A percentile compares a stretch with the other conserved stretches of the same genome.
phyloP scores from a whole-genome alignment of 1,140 invertebrate species.

The Danaus plexippus region DNA sequence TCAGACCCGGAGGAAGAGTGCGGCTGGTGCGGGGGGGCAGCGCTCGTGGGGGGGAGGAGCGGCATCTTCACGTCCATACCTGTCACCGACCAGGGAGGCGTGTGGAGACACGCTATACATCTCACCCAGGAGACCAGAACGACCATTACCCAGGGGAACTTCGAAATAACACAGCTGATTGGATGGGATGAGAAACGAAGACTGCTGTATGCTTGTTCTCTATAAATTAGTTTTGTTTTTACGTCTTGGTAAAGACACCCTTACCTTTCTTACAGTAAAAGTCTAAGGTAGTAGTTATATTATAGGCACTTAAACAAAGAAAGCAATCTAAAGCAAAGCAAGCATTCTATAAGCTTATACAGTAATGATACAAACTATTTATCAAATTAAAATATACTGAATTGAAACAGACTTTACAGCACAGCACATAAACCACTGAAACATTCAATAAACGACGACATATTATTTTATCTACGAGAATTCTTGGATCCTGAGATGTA shows the following conservation, averaged over 20 bases:
- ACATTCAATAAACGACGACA: no score
- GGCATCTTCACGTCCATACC: constrained; percentile 49
- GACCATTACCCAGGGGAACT: constrained; percentile 76
- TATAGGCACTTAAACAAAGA: no score
- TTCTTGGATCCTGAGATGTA: no score
- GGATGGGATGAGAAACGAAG: constrained; percentile 77
- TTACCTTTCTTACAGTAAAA: neutral
- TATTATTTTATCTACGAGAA: no score
- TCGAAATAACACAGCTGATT: constrained; percentile 77
- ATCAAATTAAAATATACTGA: no score
- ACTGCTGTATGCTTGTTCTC: constrained; percentile 71
- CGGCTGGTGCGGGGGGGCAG: constrained; percentile 53
- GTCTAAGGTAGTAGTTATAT: no score
- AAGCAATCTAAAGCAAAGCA: no score
- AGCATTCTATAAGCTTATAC: no score
- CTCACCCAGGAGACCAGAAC: constrained; percentile 38
- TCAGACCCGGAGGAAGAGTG: constrained; percentile 56
- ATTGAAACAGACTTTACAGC: no score
- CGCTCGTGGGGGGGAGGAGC: constrained; percentile 36
- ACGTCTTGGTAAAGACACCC: no score
- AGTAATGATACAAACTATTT: no score
- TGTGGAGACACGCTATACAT: constrained; percentile 51
- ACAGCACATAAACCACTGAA: no score
- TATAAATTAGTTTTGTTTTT: neutral
- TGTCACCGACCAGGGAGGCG: constrained; percentile 40